A percentile compares a stretch with the other conserved stretches of the same genome.
Conservation (phyloP, 2,888 invertebrate species). For the Saturnia pavonia region DNA sequence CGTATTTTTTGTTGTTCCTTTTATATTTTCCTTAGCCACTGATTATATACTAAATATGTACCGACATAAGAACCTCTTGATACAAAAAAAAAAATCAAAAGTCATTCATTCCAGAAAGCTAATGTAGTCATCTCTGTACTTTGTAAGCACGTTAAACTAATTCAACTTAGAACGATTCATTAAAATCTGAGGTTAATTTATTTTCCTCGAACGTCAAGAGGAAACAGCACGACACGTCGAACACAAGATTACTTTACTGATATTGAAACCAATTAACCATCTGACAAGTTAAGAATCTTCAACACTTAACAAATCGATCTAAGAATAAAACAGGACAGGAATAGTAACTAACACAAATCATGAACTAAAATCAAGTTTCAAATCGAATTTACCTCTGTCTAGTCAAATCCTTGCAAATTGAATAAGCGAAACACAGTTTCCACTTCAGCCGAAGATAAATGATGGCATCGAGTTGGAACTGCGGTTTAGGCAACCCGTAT, state of each 20-base stretch:
- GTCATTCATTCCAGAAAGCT: neutral
- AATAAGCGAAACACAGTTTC: slow-evolving; percentile 18
- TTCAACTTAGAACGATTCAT: neutral
- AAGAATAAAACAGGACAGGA: neutral
- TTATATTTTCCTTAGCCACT: neutral
- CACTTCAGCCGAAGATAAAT: slow-evolving; percentile 22
- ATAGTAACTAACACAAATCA: slow-evolving; percentile 11
- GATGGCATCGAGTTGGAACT: slow-evolving; percentile 20
- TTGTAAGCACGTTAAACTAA: neutral
- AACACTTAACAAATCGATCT: slow-evolving; percentile 13
- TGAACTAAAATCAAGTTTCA: slow-evolving; percentile 17
- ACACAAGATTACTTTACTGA: neutral
- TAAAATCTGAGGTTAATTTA: neutral
- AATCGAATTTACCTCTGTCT: slow-evolving; percentile 21
- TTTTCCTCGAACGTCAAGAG: slow-evolving; percentile 3
- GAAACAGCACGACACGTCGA: neutral
- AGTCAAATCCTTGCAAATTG: slow-evolving; percentile 23
- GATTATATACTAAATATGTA: neutral
- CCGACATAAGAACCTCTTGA: neutral
- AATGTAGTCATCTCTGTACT: neutral
- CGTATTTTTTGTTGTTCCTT: neutral
- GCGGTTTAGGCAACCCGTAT: slow-evolving; percentile 23
- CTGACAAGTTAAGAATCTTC: slow-evolving; percentile 3
- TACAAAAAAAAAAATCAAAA: neutral
- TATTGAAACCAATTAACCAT: slow-evolving; percentile 13